These are phyloP conservation scores for Panurus biarmicus DNA, from an alignment of 2,113 vertebrate species.

Conservation along the genomic window DNA sequence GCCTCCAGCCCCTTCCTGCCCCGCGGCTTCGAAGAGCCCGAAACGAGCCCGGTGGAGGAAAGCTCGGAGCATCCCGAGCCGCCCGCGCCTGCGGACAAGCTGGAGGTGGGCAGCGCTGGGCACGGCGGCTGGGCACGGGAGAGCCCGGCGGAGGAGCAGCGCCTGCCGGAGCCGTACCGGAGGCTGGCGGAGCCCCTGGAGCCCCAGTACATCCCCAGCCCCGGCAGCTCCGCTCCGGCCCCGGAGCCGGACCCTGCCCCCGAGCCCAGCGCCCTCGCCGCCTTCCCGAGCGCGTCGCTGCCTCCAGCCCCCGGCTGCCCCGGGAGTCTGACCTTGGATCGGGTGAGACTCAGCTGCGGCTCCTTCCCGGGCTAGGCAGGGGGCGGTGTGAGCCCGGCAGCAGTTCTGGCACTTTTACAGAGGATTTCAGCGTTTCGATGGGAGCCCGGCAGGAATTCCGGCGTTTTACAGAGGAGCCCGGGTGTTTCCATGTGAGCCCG, in stretches of 20 bases:
- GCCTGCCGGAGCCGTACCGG: constrained; percentile 24
- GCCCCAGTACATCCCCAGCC: background rate
- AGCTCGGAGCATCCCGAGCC: background rate
- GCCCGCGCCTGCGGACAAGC: background rate
- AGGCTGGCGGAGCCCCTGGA: background rate
- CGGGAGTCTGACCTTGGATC: constrained; percentile 61
- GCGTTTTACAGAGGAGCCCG: background rate
- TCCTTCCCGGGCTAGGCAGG: background rate
- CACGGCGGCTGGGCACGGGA: background rate
- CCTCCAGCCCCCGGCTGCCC: background rate
- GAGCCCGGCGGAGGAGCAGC: background rate
- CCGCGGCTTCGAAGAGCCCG: constrained; percentile 55
- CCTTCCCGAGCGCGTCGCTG: constrained; percentile 1
- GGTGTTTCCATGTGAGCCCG: background rate
- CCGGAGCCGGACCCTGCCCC: background rate
- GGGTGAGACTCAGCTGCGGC: constrained; percentile 42
- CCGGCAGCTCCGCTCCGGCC: background rate
- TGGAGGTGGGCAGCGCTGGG: background rate
- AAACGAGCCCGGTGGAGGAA: constrained; percentile 57
- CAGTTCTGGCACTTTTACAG: too few relatives aligned
- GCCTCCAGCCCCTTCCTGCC: background rate
- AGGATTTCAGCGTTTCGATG: too few relatives aligned
- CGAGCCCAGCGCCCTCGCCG: background rate
- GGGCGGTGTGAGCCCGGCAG: fast-evolving
- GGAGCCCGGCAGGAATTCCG: fast-evolving